These are phyloP conservation scores for Prionailurus viverrinus DNA, from an alignment of 2,113 vertebrate genomes.

Conservation along the genomic window DNA sequence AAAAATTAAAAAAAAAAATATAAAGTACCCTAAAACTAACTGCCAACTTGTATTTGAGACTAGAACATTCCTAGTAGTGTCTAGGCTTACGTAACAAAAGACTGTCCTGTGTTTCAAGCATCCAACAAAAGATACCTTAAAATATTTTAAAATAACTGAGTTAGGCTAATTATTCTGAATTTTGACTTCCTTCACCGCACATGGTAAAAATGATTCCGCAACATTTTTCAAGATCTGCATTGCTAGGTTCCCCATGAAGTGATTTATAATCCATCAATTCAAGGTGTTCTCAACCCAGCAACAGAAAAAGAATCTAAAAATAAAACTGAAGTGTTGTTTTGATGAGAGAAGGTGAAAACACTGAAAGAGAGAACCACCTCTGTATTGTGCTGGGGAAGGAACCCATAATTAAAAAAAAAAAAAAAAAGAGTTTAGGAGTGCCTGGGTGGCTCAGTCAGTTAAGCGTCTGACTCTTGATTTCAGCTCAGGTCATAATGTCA, in stretches of 20 bases:
- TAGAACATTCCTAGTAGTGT: background rate
- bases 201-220: background rate
- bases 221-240: background rate
- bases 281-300: background rate
- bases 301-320: background rate
- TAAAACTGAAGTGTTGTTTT: background rate
- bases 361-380: background rate
- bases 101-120: background rate
- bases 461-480: no score
- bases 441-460: no score
- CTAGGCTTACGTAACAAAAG: background rate
- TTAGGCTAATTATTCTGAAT: background rate
- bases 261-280: background rate
- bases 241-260: background rate
- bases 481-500: no score
- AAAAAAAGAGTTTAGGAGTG: background rate
- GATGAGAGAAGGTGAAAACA: background rate
- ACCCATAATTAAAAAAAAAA: background rate
- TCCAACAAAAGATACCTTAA: background rate
- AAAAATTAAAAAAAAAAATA: background rate
- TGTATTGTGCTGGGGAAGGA: background rate
- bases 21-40: background rate
- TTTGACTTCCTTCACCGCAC: background rate
- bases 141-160: slow-evolving; percentile 39
- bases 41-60: background rate